These are phyloP conservation scores for Ardeotis arabs DNA, from an alignment of 2,113 vertebrate species.

Conservation along the genomic window DNA sequence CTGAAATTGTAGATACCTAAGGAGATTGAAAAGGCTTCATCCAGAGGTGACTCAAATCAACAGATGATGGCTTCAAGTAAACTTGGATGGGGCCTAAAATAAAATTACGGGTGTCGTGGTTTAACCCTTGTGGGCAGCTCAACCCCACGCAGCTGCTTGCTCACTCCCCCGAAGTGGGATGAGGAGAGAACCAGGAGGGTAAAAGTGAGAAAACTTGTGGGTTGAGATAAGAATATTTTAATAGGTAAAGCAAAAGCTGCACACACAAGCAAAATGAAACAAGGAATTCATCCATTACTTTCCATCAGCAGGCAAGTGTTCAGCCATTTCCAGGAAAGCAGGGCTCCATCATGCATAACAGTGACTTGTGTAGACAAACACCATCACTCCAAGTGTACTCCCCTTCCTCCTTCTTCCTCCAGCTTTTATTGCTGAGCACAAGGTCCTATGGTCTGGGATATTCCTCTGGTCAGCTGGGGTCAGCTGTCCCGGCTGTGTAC, in stretches of 20 bases:
- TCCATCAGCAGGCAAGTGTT: background rate
- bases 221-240: background rate
- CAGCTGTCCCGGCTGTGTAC: background rate
- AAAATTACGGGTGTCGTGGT: rapidly evolving
- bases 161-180: background rate
- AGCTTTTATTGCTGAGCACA: background rate
- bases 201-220: background rate
- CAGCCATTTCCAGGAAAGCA: background rate
- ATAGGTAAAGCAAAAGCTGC: background rate
- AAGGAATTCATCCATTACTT: background rate
- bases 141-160: background rate
- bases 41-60: background rate
- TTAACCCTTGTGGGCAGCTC: background rate
- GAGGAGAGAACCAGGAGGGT: background rate
- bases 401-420: background rate
- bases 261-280: background rate
- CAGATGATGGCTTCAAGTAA: background rate
- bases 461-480: background rate
- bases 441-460: rapidly evolving
- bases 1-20: background rate
- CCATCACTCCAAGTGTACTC: rapidly evolving
- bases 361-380: background rate
- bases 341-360: rapidly evolving
- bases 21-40: background rate
- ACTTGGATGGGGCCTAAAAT: background rate